These are phyloP conservation scores for Drosophila pallidifrons DNA, from an alignment of 1,140 invertebrate species.

Conservation along the genomic window DNA sequence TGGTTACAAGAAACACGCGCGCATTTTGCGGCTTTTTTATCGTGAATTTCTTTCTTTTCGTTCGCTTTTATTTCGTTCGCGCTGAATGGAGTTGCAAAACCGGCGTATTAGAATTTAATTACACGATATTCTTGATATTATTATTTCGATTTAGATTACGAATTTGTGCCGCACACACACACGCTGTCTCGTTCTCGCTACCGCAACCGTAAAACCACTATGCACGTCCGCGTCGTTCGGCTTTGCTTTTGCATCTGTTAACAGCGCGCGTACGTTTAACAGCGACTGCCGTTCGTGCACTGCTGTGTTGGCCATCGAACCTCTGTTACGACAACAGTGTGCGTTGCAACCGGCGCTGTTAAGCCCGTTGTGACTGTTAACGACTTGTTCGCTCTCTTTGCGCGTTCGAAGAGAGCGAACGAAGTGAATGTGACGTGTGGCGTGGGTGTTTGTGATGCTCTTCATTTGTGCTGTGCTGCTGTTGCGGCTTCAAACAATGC, in stretches of 20 bases:
- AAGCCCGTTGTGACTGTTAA: slow-evolving; percentile 9
- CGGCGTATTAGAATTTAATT: slow-evolving; percentile 19
- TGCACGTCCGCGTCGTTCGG: slow-evolving; percentile 41
- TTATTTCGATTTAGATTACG: slow-evolving; percentile 17
- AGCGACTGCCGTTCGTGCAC: slow-evolving; percentile 20
- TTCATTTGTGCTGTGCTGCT: neutral
- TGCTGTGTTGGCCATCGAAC: neutral
- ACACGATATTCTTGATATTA: slow-evolving; percentile 1
- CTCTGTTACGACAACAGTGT: slow-evolving; percentile 39
- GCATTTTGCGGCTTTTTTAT: slow-evolving; percentile 41
- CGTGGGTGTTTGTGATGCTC: neutral
- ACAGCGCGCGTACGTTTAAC: slow-evolving; percentile 29
- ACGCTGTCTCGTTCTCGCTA: no score
- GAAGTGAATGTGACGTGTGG: neutral
- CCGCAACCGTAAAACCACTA: slow-evolving; percentile 18
- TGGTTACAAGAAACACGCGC: slow-evolving; percentile 36
- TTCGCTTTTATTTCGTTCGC: neutral
- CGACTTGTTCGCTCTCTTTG: slow-evolving; percentile 19
- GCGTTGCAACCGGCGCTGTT: neutral
- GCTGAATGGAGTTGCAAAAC: neutral
- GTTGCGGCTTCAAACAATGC: slow-evolving; percentile 3
- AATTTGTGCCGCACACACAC: slow-evolving; percentile 13
- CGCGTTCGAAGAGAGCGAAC: slow-evolving; percentile 17
- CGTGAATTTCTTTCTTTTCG: slow-evolving; percentile 2
- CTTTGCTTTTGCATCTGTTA: slow-evolving; percentile 52